Evolutionary conservation across 2,888 invertebrate species (phyloP), one percentile per base, ranked within the genome.

Genomic region (Labia minor): DNA sequence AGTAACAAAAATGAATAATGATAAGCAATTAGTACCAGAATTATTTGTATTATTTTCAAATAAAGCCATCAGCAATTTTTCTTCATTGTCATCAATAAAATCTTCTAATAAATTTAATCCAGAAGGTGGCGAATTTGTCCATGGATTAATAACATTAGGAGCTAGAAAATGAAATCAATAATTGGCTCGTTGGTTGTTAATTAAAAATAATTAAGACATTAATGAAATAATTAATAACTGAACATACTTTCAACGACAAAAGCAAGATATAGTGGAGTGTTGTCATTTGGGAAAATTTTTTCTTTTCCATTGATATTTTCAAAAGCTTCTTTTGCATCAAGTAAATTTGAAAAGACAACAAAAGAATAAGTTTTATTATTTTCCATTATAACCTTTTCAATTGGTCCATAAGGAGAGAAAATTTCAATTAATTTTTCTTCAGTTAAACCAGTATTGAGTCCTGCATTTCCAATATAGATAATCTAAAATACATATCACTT

Each of bases 281-380:
- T 81, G 71, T 84, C 83, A 18, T 82, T 82, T 26, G 67, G 14
- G 8, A 20, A 21, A 64, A 83, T 78, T 73, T 78, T 81, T 33
- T 81, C 74, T 72, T 77, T 79, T 1, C 86, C 89, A 78, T 91
- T 85, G 71, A 83, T 79, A 8, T 76, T 76, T 4, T 80, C 73
- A 72, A 81, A 87, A 66, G 90, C 86, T 11, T 73, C 71, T 21
- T 74, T 71, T 0, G 91, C 85, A 73, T 82, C 80, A 10, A 77
- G 72, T 3, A 76, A 71, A 1, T 77, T 77, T 21, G 74, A 71
- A 73, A 86, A 92, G 37, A 82, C 79, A 3, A 95, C 73, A 76
- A 92, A 93, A 64, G 89, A 87, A 74, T 90, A 90, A 0, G 93
- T 89, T 78, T 93, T 92, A 67, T 86, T 86, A 19, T 88, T 87